Conservation (phyloP, 1,140 invertebrate genomes). For the Trachymyrmex cornetzi region DNA sequence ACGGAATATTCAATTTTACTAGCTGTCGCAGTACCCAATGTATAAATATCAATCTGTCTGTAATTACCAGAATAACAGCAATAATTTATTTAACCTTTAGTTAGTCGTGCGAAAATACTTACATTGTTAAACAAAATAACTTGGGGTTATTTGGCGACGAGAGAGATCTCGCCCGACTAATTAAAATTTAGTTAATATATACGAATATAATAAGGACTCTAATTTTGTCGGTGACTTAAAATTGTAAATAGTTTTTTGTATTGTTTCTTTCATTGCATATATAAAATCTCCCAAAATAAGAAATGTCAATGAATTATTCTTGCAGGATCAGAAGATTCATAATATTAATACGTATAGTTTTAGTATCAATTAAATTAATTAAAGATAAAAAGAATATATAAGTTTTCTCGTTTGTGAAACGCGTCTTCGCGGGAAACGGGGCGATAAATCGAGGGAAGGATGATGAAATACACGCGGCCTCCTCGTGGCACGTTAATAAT, state of each 20-base stretch:
- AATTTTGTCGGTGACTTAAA: neutral
- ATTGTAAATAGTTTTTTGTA: neutral
- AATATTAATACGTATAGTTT: neutral
- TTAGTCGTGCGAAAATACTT: too few species aligned
- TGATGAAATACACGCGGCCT: constrained; percentile 44
- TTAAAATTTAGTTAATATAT: neutral
- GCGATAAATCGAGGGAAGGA: constrained; percentile 30
- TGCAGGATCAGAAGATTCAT: neutral
- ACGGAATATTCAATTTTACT: neutral
- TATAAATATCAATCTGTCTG: neutral
- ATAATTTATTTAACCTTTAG: too few species aligned
- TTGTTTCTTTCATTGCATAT: neutral
- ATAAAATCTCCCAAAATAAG: neutral
- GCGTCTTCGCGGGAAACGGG: constrained; percentile 5
- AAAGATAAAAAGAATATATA: neutral
- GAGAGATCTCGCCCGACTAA: too few species aligned
- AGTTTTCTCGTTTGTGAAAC: neutral
- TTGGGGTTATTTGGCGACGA: too few species aligned
- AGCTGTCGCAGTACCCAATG: neutral
- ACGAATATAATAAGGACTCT: neutral
- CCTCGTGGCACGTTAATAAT: constrained; percentile 62
- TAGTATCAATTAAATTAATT: neutral
- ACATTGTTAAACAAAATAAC: too few species aligned
- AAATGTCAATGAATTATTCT: neutral
- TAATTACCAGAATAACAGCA: neutral